Conservation (phyloP, 2,797 vertebrate species). For the Pipistrellus nathusii region DNA sequence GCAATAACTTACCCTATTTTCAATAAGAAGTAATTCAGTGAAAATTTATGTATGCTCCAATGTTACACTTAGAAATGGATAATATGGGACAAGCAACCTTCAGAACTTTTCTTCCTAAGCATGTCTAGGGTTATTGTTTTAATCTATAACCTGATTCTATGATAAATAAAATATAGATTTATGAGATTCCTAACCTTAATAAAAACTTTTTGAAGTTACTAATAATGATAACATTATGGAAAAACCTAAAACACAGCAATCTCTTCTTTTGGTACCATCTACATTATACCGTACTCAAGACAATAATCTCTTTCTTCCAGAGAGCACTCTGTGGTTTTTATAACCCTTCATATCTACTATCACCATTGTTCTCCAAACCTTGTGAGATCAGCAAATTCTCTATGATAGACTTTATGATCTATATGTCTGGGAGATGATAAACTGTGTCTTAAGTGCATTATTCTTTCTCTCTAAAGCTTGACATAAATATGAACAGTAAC, state of each 20-base stretch:
- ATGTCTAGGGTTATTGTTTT: neutral
- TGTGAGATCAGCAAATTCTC: neutral
- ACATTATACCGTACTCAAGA: neutral
- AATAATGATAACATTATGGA: neutral
- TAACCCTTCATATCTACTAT: neutral
- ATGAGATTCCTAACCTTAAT: neutral
- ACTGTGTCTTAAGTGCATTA: neutral
- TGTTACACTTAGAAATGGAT: neutral
- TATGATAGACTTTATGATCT: neutral
- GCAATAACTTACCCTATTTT: neutral
- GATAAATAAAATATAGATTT: neutral
- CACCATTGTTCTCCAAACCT: neutral
- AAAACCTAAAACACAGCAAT: neutral
- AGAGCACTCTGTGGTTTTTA: neutral
- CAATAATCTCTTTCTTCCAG: neutral
- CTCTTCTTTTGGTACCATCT: neutral
- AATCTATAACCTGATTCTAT: neutral
- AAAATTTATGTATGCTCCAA: neutral
- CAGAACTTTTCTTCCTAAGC: neutral
- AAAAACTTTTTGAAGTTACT: slow-evolving; percentile 10
- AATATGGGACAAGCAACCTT: neutral
- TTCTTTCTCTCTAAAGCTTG: neutral
- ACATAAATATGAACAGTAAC: slow-evolving; percentile 3
- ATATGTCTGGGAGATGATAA: neutral
- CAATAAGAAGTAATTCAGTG: neutral